These are phyloP conservation scores for Paradisaea rubra DNA, from an alignment of 2,113 vertebrate species.

Conservation along the genomic window DNA sequence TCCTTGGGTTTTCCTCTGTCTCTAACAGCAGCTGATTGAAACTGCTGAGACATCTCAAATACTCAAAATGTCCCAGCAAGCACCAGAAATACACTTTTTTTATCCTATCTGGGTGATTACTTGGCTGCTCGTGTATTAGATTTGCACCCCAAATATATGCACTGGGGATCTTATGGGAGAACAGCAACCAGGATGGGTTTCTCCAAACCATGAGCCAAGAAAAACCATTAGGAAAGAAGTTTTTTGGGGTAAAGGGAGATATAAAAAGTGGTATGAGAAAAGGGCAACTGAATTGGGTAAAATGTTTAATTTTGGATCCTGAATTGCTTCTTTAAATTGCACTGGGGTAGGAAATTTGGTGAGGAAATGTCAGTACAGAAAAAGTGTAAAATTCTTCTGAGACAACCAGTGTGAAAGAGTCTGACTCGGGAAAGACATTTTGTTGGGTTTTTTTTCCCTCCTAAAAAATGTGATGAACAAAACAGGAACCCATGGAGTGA, in stretches of 20 bases:
- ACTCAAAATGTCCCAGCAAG: accelerated
- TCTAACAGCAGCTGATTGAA: background rate
- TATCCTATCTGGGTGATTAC: background rate
- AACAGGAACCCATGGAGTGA: background rate
- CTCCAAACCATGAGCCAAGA: background rate
- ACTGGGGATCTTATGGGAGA: accelerated
- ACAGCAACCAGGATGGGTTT: background rate
- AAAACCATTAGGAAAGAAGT: background rate
- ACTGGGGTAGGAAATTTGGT: background rate
- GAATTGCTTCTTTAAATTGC: background rate
- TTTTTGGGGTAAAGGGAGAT: background rate
- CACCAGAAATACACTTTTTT: background rate
- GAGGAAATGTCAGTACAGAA: background rate
- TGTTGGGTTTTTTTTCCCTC: background rate
- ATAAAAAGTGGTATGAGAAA: background rate
- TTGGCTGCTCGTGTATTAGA: background rate
- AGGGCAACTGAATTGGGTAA: background rate
- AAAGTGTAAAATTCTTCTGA: background rate
- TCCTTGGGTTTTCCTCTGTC: background rate
- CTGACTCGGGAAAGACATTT: background rate
- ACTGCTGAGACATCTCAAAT: background rate
- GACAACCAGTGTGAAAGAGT: background rate
- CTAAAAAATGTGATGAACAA: background rate
- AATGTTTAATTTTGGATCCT: background rate
- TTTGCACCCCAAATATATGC: background rate